phyloP scores from a whole-genome alignment of 2,113 vertebrate genomes.

The Cichladusa arquata region DNA sequence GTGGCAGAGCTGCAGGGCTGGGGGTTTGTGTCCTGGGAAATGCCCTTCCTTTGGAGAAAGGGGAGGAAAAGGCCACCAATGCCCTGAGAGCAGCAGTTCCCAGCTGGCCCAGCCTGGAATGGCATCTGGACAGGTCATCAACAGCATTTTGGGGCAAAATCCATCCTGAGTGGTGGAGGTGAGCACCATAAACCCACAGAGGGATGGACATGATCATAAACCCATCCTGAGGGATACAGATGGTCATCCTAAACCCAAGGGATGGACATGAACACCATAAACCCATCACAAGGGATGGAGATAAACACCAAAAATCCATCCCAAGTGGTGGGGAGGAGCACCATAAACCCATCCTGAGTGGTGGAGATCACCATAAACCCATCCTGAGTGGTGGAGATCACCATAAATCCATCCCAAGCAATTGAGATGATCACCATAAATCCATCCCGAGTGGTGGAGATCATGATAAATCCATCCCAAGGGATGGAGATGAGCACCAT shows the following conservation, averaged over 20 bases:
- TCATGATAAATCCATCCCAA: accelerated
- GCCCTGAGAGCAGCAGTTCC: accelerated
- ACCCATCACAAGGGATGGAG: background rate
- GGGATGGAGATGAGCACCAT: accelerated
- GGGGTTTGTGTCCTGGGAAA: background rate
- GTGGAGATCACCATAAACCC: background rate
- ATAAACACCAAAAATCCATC: background rate
- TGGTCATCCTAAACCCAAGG: accelerated
- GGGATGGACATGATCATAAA: background rate
- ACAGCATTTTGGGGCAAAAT: accelerated
- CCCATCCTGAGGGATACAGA: background rate
- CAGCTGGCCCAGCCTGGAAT: background rate
- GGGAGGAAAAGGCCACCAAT: background rate
- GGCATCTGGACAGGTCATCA: accelerated
- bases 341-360: accelerated
- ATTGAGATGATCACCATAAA: too few species aligned
- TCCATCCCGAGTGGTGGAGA: too few species aligned
- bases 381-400: background rate
- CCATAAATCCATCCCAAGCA: accelerated
- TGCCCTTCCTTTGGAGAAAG: background rate
- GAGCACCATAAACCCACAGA: background rate
- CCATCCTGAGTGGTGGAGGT: background rate
- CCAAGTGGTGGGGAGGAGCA: accelerated
- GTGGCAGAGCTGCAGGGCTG: background rate
- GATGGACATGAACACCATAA: background rate